These are phyloP conservation scores for Plectus sambesii DNA, from an alignment of 1,140 invertebrate species.

Conservation along the genomic window DNA sequence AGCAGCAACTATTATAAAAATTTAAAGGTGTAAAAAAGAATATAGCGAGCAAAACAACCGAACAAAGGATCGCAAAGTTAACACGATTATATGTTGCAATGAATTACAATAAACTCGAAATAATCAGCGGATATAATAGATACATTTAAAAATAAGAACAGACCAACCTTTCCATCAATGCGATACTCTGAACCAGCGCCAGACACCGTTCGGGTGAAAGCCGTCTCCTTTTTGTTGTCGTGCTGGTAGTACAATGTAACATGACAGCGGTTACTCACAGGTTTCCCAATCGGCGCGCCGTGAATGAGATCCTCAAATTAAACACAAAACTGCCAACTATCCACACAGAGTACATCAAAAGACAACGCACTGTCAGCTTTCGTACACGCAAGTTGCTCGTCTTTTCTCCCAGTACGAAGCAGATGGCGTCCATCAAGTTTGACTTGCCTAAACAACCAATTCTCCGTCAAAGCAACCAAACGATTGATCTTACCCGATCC, in stretches of 20 bases:
- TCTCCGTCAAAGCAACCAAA: constrained; percentile 9
- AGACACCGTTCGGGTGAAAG: constrained; percentile 78
- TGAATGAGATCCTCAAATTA: constrained; percentile 73
- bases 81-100: too few species aligned
- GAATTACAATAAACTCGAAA: too few species aligned
- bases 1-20: background rate
- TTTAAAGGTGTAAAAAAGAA: too few species aligned
- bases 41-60: too few species aligned
- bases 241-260: constrained; percentile 82
- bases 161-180: constrained; percentile 79
- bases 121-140: too few species aligned
- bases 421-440: constrained; percentile 99
- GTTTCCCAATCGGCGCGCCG: constrained; percentile 86
- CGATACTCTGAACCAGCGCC: constrained; percentile 79
- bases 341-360: constrained; percentile 1
- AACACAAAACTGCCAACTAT: constrained; percentile 10
- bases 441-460: constrained; percentile 69
- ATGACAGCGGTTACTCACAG: constrained; percentile 61
- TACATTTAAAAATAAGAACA: too few species aligned
- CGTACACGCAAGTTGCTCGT: constrained; percentile 86
- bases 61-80: too few species aligned
- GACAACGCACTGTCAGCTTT: constrained; percentile 59
- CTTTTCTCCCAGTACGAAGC: constrained; percentile 98
- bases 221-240: constrained; percentile 67
- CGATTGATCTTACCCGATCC: constrained; percentile 71